These are phyloP conservation scores for Candoia aspera DNA, from an alignment of 2,113 vertebrate genomes.

Conservation along the genomic window DNA sequence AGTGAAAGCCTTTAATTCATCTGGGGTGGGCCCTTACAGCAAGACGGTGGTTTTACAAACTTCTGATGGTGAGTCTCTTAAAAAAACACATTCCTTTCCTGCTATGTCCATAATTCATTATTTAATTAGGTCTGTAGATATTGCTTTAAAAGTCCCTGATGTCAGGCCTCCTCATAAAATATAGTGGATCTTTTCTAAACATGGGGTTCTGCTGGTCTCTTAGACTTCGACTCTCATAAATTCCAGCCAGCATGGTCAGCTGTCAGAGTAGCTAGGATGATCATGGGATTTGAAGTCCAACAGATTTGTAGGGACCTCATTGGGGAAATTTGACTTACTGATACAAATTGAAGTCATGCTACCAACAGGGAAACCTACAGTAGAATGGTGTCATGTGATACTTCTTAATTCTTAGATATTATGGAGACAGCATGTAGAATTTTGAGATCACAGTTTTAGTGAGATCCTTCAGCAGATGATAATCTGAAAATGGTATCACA, in stretches of 20 bases:
- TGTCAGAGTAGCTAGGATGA: not conserved
- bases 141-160: not conserved
- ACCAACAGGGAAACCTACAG: not conserved
- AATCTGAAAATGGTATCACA: not conserved
- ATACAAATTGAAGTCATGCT: not conserved
- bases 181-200: not conserved
- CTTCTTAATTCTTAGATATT: not conserved
- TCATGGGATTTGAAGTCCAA: not conserved
- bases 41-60: conserved; percentile 96
- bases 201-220: not conserved
- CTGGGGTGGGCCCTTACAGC: conserved; percentile 92
- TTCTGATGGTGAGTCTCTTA: conserved; percentile 84
- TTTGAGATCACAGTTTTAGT: not conserved
- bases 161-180: not conserved
- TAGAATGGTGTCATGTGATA: not conserved
- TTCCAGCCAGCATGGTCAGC: not conserved
- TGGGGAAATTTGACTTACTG: not conserved
- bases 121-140: not conserved
- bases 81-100: not conserved
- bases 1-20: conserved; percentile 93
- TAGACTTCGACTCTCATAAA: not conserved
- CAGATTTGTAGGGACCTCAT: not conserved
- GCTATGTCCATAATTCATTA: not conserved
- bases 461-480: not conserved
- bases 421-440: not conserved